phyloP scores from a whole-genome alignment of 2,888 invertebrate genomes.

The Mesoligia furuncula region DNA sequence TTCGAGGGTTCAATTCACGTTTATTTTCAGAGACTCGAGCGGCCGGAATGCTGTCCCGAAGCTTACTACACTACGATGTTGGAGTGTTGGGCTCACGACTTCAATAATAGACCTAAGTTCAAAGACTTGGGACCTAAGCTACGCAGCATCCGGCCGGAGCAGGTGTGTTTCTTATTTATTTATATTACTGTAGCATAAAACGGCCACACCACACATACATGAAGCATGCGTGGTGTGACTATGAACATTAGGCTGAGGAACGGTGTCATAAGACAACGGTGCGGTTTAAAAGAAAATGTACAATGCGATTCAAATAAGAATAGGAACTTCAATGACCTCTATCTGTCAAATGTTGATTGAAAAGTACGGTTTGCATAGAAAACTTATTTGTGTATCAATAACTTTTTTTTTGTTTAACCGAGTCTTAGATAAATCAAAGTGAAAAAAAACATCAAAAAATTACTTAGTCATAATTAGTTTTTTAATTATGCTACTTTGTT shows the following conservation, averaged over 20 bases:
- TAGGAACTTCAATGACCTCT: too few species aligned
- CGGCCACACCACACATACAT: not conserved
- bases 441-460: too few species aligned
- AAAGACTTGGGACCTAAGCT: slow-evolving; percentile 94
- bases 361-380: too few species aligned
- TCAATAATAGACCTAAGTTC: slow-evolving; percentile 96
- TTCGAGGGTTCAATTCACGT: not conserved
- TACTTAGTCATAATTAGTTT: too few species aligned
- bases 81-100: slow-evolving; percentile 99
- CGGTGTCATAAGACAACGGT: not conserved
- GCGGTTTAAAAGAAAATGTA: not conserved
- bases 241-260: not conserved
- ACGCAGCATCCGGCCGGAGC: slow-evolving; percentile 97
- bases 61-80: slow-evolving; percentile 98
- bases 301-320: too few species aligned
- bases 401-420: too few species aligned
- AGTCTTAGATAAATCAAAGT: too few species aligned
- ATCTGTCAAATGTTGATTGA: too few species aligned
- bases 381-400: too few species aligned
- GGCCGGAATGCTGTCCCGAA: slow-evolving; percentile 98
- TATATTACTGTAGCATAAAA: not conserved
- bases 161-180: slow-evolving; percentile 83
- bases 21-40: slow-evolving; percentile 93
- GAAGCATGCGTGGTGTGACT: not conserved
- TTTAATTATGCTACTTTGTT: too few species aligned